Conservation (phyloP, 2,797 vertebrate genomes). For the Amblyraja radiata region DNA sequence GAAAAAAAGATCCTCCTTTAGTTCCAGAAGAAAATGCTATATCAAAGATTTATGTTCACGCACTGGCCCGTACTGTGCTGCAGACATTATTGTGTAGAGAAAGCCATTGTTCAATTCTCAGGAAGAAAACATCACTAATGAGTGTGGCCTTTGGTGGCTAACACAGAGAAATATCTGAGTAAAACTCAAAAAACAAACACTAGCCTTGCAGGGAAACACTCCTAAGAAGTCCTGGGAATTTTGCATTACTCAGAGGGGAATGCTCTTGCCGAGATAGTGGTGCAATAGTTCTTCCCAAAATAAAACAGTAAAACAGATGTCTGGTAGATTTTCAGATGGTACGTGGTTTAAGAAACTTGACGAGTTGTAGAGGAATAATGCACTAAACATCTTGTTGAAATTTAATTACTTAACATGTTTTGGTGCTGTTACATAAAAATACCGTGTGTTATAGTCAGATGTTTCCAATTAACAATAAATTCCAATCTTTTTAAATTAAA, state of each 20-base stretch:
- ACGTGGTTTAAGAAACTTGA: constrained; percentile 1
- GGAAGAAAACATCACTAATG: neutral
- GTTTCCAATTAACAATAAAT: constrained; percentile 28
- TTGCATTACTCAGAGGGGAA: neutral
- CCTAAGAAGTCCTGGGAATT: neutral
- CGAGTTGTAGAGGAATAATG: neutral
- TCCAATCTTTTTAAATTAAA: constrained; percentile 20
- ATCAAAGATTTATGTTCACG: neutral
- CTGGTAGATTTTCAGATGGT: neutral
- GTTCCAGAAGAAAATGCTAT: neutral
- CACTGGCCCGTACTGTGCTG: too few species aligned
- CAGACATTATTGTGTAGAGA: neutral
- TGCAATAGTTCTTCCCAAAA: neutral
- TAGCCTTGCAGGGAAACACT: neutral
- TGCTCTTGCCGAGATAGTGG: neutral
- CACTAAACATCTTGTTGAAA: neutral
- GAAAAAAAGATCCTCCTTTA: neutral
- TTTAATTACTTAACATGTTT: neutral
- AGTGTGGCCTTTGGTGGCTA: neutral
- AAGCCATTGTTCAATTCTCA: neutral
- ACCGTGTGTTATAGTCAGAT: neutral
- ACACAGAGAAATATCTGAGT: neutral
- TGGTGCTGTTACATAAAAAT: neutral
- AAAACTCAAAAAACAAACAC: neutral
- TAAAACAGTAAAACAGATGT: neutral